Evolutionary conservation across 2,797 vertebrate species (phyloP), one percentile per base, ranked within the genome.

Genomic region (Echeneis naucrates): DNA sequence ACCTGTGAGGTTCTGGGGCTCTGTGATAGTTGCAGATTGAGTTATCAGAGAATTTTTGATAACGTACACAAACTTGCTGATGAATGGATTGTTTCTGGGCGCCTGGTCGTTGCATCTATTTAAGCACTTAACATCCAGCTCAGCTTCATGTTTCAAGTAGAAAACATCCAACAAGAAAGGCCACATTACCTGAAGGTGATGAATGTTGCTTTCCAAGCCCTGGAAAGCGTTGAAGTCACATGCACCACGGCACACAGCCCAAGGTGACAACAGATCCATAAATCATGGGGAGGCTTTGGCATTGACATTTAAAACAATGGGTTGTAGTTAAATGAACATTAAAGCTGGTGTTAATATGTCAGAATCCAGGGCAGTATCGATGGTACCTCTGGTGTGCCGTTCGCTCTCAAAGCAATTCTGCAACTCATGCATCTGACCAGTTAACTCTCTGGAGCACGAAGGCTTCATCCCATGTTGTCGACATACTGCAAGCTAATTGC

Each of bases 401-500:
- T 71, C 59, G 35, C 63, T 24, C 56, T 67, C 19, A 63, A 69
- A 64, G 21, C 16, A 45, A 62, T 57, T 64, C 23, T 45, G 3
- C 33, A 57, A 27, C 47, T 55, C 21, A 6, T 7, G 24, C 62
- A 38, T 55, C 24, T 21, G 54, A 58, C 42, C 44, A 30, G 48
- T 52, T 59, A 30, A 60, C 50, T 68, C 44, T 68, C 44, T 21
- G 52, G 42, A 63, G 71, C 74, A 50, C 42, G 24, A 69, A 62
- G 27, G 30, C 35, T 17, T 71, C 23, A 35, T 42, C 53, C 30
- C 19, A 13, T 12, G 33, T 35, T 73, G 33, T 77, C 62, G 70
- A 68, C 69, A 73, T 72, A 73, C 59, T 63, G 26, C 50, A 48
- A 27, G 68, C 73, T 85, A 75, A 79, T 75, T 71, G 52, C 58